Evolutionary conservation across 2,797 vertebrate genomes (phyloP).

Genomic region (Loris lydekkerianus): DNA sequence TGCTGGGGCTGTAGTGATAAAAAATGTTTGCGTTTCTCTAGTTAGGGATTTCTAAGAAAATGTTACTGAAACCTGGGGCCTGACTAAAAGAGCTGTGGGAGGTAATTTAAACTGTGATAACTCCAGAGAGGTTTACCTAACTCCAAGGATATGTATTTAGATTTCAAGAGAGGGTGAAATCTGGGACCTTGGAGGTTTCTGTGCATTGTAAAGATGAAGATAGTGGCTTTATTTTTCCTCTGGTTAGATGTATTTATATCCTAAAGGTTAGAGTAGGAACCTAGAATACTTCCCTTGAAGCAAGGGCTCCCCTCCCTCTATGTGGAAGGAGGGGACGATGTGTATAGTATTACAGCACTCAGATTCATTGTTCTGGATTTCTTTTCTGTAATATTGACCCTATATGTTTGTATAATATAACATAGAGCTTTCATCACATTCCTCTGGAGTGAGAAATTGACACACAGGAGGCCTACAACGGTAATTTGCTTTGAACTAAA

Average conservation of each 20-base stretch:
- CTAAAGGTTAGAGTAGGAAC: background rate
- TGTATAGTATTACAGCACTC: background rate
- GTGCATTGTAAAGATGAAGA: background rate
- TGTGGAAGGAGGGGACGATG: background rate
- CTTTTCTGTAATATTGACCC: background rate
- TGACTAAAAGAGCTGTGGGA: background rate
- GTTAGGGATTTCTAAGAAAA: background rate
- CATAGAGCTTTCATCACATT: background rate
- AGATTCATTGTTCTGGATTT: background rate
- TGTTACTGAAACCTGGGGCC: background rate
- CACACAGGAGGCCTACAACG: background rate
- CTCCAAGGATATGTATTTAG: background rate
- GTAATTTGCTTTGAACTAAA: constrained; percentile 17
- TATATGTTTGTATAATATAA: background rate
- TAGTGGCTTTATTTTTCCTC: background rate
- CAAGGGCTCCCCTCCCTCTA: background rate
- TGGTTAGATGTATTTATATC: background rate
- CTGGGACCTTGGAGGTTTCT: background rate
- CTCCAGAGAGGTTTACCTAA: background rate
- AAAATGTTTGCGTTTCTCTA: background rate
- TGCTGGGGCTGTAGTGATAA: background rate
- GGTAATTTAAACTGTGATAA: background rate
- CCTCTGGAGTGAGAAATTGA: background rate
- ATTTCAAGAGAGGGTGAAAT: background rate
- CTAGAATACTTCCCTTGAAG: background rate